A percentile compares a stretch with the other conserved stretches of the same genome.
These are phyloP conservation scores for Andrena camellia DNA, from an alignment of 2,888 invertebrate species.

Conservation along the genomic window DNA sequence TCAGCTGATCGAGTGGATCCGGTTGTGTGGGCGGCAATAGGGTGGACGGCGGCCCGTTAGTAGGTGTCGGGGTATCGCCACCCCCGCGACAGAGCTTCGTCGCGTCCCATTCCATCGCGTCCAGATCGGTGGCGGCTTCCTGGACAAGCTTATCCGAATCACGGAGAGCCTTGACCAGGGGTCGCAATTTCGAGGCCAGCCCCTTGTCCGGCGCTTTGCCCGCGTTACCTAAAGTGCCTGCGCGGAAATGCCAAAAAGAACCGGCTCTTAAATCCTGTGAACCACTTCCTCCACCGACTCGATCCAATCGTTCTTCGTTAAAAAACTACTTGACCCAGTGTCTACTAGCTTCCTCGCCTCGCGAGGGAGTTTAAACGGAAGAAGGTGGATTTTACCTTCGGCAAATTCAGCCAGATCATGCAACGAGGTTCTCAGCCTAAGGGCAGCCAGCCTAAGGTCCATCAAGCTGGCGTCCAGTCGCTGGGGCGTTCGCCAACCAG, in stretches of 20 bases:
- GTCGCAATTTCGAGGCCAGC: constrained; percentile 90
- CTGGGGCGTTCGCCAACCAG: constrained; percentile 93
- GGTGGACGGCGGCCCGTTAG: constrained; percentile 86
- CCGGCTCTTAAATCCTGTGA: neutral
- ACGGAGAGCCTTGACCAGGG: constrained; percentile 92
- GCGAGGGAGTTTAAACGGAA: neutral
- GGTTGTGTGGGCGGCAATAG: constrained; percentile 84
- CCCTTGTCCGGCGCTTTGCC: constrained; percentile 93
- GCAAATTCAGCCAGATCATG: constrained; percentile 96
- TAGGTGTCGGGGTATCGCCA: constrained; percentile 83
- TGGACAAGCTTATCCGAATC: constrained; percentile 93
- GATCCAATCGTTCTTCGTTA: neutral
- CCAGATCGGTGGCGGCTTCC: constrained; percentile 91
- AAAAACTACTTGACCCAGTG: neutral
- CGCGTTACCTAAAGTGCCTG: constrained; percentile 92
- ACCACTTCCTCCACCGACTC: neutral
- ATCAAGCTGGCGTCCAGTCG: constrained; percentile 92
- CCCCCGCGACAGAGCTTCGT: constrained; percentile 87
- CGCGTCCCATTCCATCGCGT: constrained; percentile 92
- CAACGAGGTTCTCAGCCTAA: constrained; percentile 91
- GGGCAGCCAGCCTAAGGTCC: constrained; percentile 93
- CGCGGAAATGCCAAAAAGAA: neutral
- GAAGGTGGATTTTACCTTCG: constrained; percentile 87
- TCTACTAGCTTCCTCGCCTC: neutral
- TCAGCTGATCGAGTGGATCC: constrained; percentile 95